Evolutionary conservation across 2,888 invertebrate species (phyloP), one percentile per base, ranked within the genome.

Genomic region (Lamellibrachia columna): DNA sequence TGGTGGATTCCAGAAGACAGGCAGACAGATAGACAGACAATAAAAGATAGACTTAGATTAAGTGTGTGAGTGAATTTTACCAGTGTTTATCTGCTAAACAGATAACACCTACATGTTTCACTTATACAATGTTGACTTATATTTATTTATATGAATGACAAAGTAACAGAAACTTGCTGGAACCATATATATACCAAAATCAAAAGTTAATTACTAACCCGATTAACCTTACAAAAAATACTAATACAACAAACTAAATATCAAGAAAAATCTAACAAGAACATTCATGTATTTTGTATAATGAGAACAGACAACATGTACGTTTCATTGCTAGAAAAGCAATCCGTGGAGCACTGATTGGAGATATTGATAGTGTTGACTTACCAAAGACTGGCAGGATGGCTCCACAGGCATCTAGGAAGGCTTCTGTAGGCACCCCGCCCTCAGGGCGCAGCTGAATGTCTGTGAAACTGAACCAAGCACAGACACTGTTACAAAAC

Each of bases 381-480:
- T 94, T 93, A 96, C 96, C 96, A 95, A 96, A 96, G 94, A 96
- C 94, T 52, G 95, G 95, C 75, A 96, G 93, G 90, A 96, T 92
- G 92, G 94, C 94, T 93, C 94, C 94, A 93, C 96, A 96, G 53
- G 96, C 95, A 75, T 95, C 95, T 22, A 96, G 94, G 94, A 96
- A 96, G 53, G 95, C 94, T 92, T 94, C 93, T 0, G 96, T 96
- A 53, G 96, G 95, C 92, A 96, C 95, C 9, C 95, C 95, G n/a
- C 95, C 95, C 93, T 95, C 95, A 91, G 94, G 94, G 52, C 93
- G 91, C n/a, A 96, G 92, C 75, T 94, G 93, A 11, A 96, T 92
- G 93, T 95, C 95, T 92, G 94, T 93, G 94, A 96, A 96, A 94
- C 96, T 96, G 94, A 75, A 94, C 11, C 15, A 75, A 4, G 22